Base-by-base conservation (phyloP, 2,888 invertebrate species). In the Cinara cedri region DNA sequence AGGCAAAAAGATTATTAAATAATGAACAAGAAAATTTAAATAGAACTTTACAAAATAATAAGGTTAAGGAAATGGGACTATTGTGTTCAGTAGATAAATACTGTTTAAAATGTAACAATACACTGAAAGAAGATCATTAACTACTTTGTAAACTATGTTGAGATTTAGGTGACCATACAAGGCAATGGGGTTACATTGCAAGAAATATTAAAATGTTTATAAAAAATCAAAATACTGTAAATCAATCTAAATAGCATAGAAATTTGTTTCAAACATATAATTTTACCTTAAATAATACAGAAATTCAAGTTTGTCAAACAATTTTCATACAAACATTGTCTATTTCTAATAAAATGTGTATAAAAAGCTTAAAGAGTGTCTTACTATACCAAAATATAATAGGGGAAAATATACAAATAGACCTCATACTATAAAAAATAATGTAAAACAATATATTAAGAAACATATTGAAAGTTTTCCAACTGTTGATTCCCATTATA, bases 131-230 rank as follows among this genome's bases (percentile, higher is more conserved):
- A 11, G 46, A 44, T 13, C 13, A 11, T 11, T 44, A 65, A 44
- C 19, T 44, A 44, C n/a, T 65, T 42, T 65, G 42, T 19, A 44
- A 44, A 13, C n/a, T 21, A 44, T 63, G 44, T 42, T 65, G 65
- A 44, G 19, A 16, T 42, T 65, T 65, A 44, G 65, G 65, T n/a
- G 65, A 65, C 21, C 65, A 65, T 44, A 44, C 65, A 65, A 65
- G 44, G n/a, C 65, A 65, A n/a, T 44, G 63, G 16, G n/a, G 26
- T 60, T 34, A 9, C 60, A 60, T 60, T 60, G 24, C 60, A 14
- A 60, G 6, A 60, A 60, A 60, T 24, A 14, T 60, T 26, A 26
- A 60, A 60, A 60, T 26, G 16, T 60, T 60, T 26, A 10, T 14
- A 13, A 60, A 60, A 24, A 19, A 55, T 3, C 34, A 62, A 62